Base-by-base conservation (phyloP, 2,888 invertebrate genomes). In the Dolomedes plantarius region DNA sequence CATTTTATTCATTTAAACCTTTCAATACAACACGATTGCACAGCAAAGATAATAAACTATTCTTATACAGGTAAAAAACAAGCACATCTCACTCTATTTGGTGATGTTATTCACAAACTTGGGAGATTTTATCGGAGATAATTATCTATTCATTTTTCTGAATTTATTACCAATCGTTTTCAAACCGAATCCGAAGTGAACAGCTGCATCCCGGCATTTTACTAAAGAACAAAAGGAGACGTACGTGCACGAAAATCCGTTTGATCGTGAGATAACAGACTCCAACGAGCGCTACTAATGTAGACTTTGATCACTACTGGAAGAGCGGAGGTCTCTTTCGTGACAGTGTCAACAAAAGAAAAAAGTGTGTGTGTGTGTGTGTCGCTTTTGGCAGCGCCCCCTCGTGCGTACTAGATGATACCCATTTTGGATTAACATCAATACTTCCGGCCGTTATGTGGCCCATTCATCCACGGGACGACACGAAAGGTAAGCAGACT, bases 301-400 rank as follows among this genome's bases (percentile, higher is more conserved):
- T 23, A 3, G 11, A 46, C 13, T 46, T 16, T 6, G n/a, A 46
- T 46, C 46, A 46, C 16, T 7, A 7, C 46, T 46, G 56, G 16
- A 9, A 23, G 28, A 27, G 36, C 13, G 67, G 56, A 79, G 69
- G 28, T 56, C 76, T 77, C 46, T 41, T 71, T 74, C 81, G 64
- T 72, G 73, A 85, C 69, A 69, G 36, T 77, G 77, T 85, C 77
- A 78, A 77, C 77, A 85, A 73, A 85, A 72, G 32, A n/a, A n/a
- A n/a, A n/a, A n/a, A n/a, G n/a, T n/a, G 29, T 28, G 83, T 72
- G 77, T 72, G 83, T 85, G 83, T 73, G 64, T 73, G 56, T 56
- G 65, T n/a, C 56, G 50, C 56, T 6, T 23, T 68, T 62, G 65
- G 62, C 77, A 85, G 77, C 77, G 73, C 83, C 77, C 72, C 71